phyloP scores from a whole-genome alignment of 2,113 vertebrate species.

The Tyto alba region DNA sequence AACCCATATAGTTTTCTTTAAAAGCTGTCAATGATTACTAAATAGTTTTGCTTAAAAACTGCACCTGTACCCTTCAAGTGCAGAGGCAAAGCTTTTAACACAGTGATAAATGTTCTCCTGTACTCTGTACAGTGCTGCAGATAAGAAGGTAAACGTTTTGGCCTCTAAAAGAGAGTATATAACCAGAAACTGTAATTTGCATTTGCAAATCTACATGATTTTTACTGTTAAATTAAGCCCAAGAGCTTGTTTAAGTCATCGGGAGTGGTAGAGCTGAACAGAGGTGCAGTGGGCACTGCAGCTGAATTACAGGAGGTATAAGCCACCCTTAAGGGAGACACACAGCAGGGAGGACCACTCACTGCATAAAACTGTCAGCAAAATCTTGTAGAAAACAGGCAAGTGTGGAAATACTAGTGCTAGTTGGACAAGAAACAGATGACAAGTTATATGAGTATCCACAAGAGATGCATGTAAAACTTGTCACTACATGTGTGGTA shows the following conservation, averaged over 20 bases:
- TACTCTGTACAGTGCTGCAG: background rate
- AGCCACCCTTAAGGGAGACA: background rate
- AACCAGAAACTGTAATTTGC: background rate
- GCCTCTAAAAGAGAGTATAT: background rate
- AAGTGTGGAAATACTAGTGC: background rate
- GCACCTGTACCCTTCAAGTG: background rate
- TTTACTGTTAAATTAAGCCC: background rate
- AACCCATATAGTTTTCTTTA: background rate
- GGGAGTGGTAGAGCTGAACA: background rate
- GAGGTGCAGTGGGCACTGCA: background rate
- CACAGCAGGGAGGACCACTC: background rate
- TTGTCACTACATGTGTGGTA: background rate
- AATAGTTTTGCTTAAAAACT: conserved; percentile 4
- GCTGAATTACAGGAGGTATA: background rate
- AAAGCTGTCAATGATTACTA: conserved; percentile 14
- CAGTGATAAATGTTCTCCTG: background rate
- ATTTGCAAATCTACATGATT: background rate
- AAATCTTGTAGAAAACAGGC: background rate
- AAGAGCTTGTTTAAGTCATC: background rate
- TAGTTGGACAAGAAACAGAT: conserved; percentile 19
- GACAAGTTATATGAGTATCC: background rate
- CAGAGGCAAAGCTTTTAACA: conserved; percentile 4
- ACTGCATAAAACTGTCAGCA: background rate
- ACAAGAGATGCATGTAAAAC: background rate
- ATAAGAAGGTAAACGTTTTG: background rate